A percentile compares a stretch with the other conserved stretches of the same genome.
phyloP scores from a whole-genome alignment of 1,140 invertebrate species.

The Homalodisca vitripennis region DNA sequence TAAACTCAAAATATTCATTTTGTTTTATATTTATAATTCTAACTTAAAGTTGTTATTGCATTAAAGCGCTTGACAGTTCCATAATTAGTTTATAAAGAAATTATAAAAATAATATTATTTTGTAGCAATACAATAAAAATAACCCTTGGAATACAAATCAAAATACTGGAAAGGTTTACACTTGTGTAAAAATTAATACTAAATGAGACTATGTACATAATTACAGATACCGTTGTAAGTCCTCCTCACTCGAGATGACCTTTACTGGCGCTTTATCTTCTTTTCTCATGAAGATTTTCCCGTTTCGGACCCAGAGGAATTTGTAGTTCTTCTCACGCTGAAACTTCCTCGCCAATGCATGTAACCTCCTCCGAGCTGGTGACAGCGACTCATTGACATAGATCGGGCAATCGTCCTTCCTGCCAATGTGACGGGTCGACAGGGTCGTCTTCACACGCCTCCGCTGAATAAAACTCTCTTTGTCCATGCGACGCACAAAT shows the following conservation, averaged over 20 bases:
- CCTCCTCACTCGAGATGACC: neutral
- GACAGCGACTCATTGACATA: slow-evolving; percentile 32
- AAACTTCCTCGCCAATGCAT: slow-evolving; percentile 10
- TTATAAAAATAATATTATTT: no score
- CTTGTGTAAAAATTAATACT: no score
- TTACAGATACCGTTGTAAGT: neutral
- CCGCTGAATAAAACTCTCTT: slow-evolving; percentile 1
- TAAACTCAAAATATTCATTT: no score
- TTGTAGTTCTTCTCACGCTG: slow-evolving; percentile 26
- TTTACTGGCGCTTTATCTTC: neutral
- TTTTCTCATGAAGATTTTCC: slow-evolving; percentile 31
- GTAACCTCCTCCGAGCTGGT: slow-evolving; percentile 12
- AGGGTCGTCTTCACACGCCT: slow-evolving; percentile 16
- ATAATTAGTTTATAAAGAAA: no score
- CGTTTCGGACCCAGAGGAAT: slow-evolving; percentile 29
- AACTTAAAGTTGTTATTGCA: no score
- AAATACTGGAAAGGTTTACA: no score
- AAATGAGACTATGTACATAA: no score
- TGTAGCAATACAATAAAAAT: no score
- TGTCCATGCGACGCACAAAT: slow-evolving; percentile 12
- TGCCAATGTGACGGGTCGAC: slow-evolving; percentile 7
- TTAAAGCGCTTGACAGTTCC: no score
- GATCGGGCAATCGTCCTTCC: neutral
- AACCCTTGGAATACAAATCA: no score
- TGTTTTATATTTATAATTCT: no score